Evolutionary conservation across 1,140 invertebrate species (phyloP).

Genomic region (Coboldia fuscipes): DNA sequence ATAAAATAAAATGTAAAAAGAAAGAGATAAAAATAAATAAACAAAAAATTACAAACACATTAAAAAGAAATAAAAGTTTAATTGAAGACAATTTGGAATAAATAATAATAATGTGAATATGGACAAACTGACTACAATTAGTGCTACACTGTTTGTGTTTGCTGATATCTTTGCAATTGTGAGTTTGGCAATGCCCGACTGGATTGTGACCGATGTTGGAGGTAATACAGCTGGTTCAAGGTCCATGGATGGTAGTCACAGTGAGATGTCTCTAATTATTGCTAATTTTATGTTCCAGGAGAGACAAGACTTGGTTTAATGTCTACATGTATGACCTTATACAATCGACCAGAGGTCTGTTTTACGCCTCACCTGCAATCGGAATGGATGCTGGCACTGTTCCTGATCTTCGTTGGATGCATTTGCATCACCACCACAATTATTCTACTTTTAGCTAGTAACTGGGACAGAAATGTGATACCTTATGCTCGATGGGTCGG

Average conservation of each 20-base stretch:
- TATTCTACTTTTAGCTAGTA: constrained; percentile 64
- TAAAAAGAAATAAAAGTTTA: background rate
- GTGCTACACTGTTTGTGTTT: constrained; percentile 73
- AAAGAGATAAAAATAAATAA: too few species aligned
- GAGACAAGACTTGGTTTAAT: constrained; percentile 76
- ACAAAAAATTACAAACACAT: too few species aligned
- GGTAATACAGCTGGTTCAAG: constrained; percentile 26
- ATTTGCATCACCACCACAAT: constrained; percentile 83
- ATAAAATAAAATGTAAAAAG: too few species aligned
- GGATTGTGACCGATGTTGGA: constrained; percentile 88
- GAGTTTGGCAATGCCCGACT: constrained; percentile 83
- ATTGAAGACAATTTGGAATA: background rate
- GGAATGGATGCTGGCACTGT: constrained; percentile 76
- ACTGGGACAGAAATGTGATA: constrained; percentile 77
- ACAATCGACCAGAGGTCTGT: constrained; percentile 71
- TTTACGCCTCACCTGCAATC: constrained; percentile 66
- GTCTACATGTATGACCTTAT: constrained; percentile 83
- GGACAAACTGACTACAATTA: constrained; percentile 85
- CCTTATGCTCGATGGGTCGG: constrained; percentile 88
- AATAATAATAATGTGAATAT: constrained; percentile 31
- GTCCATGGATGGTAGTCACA: background rate
- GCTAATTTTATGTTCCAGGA: constrained; percentile 28
- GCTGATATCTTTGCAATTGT: constrained; percentile 87
- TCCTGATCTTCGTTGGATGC: constrained; percentile 82
- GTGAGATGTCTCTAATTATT: background rate